Base-by-base conservation (phyloP, 2,797 vertebrate species). In the Enteromius anoplus region DNA sequence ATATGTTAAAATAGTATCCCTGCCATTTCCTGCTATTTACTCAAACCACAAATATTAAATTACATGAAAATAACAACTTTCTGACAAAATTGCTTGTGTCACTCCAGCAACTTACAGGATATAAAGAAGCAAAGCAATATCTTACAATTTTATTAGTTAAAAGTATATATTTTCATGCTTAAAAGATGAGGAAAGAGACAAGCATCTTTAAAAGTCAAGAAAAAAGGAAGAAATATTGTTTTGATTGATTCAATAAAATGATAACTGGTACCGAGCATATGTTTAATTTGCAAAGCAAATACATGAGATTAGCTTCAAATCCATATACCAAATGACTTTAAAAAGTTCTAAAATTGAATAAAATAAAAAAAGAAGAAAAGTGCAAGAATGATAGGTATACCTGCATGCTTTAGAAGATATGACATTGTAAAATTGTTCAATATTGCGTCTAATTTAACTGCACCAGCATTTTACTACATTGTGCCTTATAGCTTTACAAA, bases 221-320 rank as follows among this genome's bases (percentile, higher is more conserved):
- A 84, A 76, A 91, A 86, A 34, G 75, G 82, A 58, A 87, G 73
- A 86, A 91, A 80, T 75, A 84, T 80, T 32, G 29, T 32, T 89
- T 93, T 84, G 88, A 94, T 91, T 90, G 93, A 95, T 91, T 86
- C 90, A 90, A 95, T 92, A 91, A 90, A 86, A 85, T 70, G 88
- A 80, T 89, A 90, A 87, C 84, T 73, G 88, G 78, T 89, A 90
- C 91, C 89, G 94, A 92, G 92, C 91, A 85, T 90, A 88, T 86
- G 90, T 93, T 94, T 94, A 94, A 94, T 94, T 91, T 93, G 92
- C 93, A 94, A 88, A 94, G 92, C 91, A 94, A 92, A 92, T 94
- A 95, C 89, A 92, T 91, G 89, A 93, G 91, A 89, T 92, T 87
- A 89, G 87, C 88, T 90, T 90, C 91, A 88, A 86, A 91, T 90